phyloP scores from a whole-genome alignment of 2,888 invertebrate genomes.

The Onthophagus sagittarius region DNA sequence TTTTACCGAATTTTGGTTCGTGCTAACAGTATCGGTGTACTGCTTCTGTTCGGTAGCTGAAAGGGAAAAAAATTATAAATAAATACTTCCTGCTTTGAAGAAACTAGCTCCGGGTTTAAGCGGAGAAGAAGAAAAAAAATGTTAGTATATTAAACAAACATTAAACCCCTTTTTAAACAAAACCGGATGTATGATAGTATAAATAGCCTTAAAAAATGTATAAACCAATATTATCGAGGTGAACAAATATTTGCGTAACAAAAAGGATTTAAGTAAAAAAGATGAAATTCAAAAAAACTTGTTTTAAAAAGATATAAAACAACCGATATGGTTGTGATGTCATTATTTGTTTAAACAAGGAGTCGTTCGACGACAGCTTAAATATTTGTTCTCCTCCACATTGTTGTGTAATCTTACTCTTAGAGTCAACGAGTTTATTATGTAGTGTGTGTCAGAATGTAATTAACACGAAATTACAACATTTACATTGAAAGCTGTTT shows the following conservation, averaged over 20 bases:
- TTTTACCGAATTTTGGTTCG: constrained; percentile 41
- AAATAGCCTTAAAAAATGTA: neutral
- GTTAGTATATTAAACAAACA: neutral
- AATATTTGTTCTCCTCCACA: neutral
- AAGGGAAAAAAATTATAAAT: constrained; percentile 24
- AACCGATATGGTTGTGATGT: neutral
- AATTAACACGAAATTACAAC: neutral
- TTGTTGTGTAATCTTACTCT: neutral
- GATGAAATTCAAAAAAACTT: neutral
- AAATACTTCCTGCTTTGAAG: neutral
- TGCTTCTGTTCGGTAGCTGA: constrained; percentile 41
- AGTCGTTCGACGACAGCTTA: neutral
- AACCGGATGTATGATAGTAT: neutral
- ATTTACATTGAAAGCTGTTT: neutral
- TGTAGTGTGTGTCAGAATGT: neutral
- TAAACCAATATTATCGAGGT: neutral
- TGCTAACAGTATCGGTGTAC: constrained; percentile 45
- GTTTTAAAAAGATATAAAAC: neutral
- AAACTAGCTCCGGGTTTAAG: neutral
- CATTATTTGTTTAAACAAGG: neutral
- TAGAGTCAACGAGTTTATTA: neutral
- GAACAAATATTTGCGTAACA: too few relatives aligned
- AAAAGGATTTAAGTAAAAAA: too few relatives aligned
- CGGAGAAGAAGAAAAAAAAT: neutral
- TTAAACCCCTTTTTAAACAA: neutral